Percentiles rank a stretch among this genome's conserved stretches.
These are phyloP conservation scores for Zygogramma bicolorata DNA, from an alignment of 2,888 invertebrate genomes.

Conservation along the genomic window DNA sequence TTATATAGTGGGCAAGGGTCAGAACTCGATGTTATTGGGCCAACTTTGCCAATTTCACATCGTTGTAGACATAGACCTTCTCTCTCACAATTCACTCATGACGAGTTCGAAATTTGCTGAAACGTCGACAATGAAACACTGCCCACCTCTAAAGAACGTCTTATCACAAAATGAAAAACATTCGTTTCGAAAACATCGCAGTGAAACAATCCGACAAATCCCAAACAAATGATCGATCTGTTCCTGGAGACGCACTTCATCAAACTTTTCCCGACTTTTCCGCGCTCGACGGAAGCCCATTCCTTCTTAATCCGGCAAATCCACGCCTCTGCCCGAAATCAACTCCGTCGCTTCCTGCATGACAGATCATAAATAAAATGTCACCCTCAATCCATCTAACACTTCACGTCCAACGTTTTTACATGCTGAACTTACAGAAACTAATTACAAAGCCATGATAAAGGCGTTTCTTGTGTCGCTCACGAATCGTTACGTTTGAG, in stretches of 20 bases:
- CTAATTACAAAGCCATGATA: constrained; percentile 66
- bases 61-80: no score
- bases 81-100: no score
- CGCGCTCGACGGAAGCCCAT: not conserved
- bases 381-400: constrained; percentile 63
- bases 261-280: not conserved
- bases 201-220: not conserved
- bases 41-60: no score
- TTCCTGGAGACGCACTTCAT: not conserved
- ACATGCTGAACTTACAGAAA: constrained; percentile 60
- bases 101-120: no score
- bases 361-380: constrained; percentile 65
- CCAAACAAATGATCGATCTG: not conserved
- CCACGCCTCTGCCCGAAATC: constrained; percentile 40
- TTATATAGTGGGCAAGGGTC: no score
- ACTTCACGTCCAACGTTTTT: constrained; percentile 60
- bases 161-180: no score
- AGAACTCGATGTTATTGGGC: no score
- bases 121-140: no score
- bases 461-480: constrained; percentile 59
- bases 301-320: constrained; percentile 6
- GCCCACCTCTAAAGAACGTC: no score
- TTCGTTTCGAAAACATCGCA: no score
- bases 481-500: constrained; percentile 53
- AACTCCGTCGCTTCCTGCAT: constrained; percentile 60